phyloP scores from a whole-genome alignment of 2,113 vertebrate species.

The Anguilla rostrata region DNA sequence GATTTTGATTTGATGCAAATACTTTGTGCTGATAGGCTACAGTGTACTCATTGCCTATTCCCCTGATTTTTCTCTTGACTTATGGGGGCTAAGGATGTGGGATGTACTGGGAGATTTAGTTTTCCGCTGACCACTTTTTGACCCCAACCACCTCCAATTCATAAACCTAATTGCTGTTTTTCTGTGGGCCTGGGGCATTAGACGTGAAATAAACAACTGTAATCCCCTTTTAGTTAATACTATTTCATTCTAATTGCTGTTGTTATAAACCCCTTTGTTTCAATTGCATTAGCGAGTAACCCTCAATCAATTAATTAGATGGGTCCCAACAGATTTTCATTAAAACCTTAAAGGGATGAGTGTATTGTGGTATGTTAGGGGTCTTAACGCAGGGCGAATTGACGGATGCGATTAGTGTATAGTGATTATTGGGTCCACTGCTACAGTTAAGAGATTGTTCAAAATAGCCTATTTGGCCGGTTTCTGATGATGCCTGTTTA shows the following conservation, averaged over 20 bases:
- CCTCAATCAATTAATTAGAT: slow-evolving; percentile 22
- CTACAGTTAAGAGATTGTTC: neutral
- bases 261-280: slow-evolving; percentile 11
- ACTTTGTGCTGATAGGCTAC: neutral
- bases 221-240: slow-evolving; percentile 9
- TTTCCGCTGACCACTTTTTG: neutral
- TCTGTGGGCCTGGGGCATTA: slow-evolving; percentile 13
- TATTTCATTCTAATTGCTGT: neutral
- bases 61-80: neutral
- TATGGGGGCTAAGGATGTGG: neutral
- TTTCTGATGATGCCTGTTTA: neutral
- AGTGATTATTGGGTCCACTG: neutral
- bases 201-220: slow-evolving; percentile 18
- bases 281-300: slow-evolving; percentile 17
- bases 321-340: neutral
- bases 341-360: neutral
- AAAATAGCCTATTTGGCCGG: neutral
- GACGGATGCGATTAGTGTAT: too few species aligned
- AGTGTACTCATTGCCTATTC: neutral
- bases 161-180: slow-evolving; percentile 15
- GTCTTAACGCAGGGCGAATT: neutral
- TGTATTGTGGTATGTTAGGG: neutral
- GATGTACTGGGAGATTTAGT: neutral
- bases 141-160: slow-evolving; percentile 6
- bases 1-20: neutral